These are phyloP conservation scores for Limenitis arthemis DNA, from an alignment of 2,888 invertebrate species.

Conservation along the genomic window DNA sequence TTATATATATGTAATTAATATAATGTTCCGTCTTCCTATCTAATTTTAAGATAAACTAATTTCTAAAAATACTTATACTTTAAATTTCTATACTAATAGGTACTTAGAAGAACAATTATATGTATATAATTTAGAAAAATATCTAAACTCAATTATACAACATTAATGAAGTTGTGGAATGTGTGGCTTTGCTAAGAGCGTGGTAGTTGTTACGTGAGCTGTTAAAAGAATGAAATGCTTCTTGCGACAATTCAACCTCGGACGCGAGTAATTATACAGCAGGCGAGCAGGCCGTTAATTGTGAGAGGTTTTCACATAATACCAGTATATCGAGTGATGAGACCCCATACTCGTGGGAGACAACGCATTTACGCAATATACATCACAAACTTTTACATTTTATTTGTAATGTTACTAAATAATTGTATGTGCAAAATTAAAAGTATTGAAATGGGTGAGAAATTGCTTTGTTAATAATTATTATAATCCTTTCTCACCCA, in stretches of 20 bases:
- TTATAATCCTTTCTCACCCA: no score
- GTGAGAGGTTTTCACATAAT: slow-evolving; percentile 51
- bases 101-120: no score
- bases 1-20: no score
- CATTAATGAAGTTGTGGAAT: background rate
- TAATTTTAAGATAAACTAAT: no score
- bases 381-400: slow-evolving; percentile 33
- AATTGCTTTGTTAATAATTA: no score
- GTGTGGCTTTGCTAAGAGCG: slow-evolving; percentile 24
- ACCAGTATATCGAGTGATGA: slow-evolving; percentile 30
- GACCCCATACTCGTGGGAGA: slow-evolving; percentile 45
- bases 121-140: slow-evolving; percentile 6
- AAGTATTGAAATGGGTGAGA: no score
- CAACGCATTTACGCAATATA: slow-evolving; percentile 33
- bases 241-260: slow-evolving; percentile 59
- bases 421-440: background rate
- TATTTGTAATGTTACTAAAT: background rate
- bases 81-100: no score
- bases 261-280: slow-evolving; percentile 48
- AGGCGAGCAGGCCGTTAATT: slow-evolving; percentile 35
- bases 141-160: background rate
- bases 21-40: no score
- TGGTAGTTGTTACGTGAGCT: slow-evolving; percentile 45
- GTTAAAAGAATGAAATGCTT: slow-evolving; percentile 52
- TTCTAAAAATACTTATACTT: no score